phyloP scores from a whole-genome alignment of 35 echinoderm and acorn worm species.

The Anneissia japonica region DNA sequence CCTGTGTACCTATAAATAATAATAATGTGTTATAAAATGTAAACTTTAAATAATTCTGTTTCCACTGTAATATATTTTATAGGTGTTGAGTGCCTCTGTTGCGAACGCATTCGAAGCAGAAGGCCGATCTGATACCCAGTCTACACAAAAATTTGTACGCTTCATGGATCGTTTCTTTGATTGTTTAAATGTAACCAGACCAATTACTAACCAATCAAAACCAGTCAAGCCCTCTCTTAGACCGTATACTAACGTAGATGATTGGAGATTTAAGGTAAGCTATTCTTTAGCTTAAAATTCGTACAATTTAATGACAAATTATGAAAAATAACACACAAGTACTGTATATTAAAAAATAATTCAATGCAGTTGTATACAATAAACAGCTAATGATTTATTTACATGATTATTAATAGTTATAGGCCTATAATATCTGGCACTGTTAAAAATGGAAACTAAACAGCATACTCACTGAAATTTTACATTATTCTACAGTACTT shows the following conservation, averaged over 20 bases:
- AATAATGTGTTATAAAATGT: not conserved
- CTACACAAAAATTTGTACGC: constrained; percentile 23
- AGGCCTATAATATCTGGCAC: no score
- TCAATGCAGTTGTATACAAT: no score
- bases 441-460: no score
- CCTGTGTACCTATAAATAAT: not conserved
- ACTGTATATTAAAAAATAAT: no score
- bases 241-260: not conserved
- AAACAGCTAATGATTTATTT: no score
- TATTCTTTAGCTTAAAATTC: no score
- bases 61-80: not conserved
- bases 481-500: no score
- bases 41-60: not conserved
- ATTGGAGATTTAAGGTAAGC: no score
- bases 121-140: constrained; percentile 27
- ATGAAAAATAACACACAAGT: no score
- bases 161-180: constrained; percentile 54
- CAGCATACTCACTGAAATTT: no score
- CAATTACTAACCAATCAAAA: not conserved
- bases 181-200: constrained; percentile 28
- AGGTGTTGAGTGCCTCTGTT: constrained; percentile 46
- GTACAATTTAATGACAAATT: no score
- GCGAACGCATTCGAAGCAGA: constrained; percentile 34
- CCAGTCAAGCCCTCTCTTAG: not conserved
- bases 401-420: no score